Evolutionary conservation across 2,113 vertebrate genomes (phyloP), one percentile per base, ranked within the genome.

Genomic region (Puffinus mauretanicus): DNA sequence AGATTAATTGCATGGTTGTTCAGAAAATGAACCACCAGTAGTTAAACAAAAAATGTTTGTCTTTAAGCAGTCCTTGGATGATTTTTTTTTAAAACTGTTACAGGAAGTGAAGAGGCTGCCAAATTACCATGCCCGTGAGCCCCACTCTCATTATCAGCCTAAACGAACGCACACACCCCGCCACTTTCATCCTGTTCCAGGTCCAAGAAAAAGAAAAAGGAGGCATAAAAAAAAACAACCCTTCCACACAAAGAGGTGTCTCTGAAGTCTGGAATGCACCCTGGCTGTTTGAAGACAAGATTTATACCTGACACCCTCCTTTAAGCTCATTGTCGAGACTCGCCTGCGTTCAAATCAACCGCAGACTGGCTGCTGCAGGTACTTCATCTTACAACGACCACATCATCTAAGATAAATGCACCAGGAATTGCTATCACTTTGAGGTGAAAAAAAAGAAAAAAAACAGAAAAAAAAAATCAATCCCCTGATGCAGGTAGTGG

Each of bases 141-240:
- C 95, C 95, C 97, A 94, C 98, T 98, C 97, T 99, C 98, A 99
- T 99, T 99, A 99, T 98, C 98, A 98, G 98, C 98, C 98, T 98
- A 98, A 98, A 98, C 86, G 97, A 98, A 98, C 5, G 92, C 97
- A 97, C 97, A 98, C 98, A 96, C 96, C 98, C 98, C 79, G 40
- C 85, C 94, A 97, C 98, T 99, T 99, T 99, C 98, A 99, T 99
- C 98, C 95, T 97, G 89, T 97, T 98, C 98, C 98, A 98, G 98
- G 94, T 96, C 93, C 97, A 97, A 97, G 96, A 95, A 97, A 97
- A 96, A 98, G 98, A 95, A 98, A 96, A 94, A 95, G 70, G 34
- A 97, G 91, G 83, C 57, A 61, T 77, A 70, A 91, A 95, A 91
- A 93, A 95, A 78, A 76, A 60, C 78, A 69, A 24, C 67, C 81